Conservation (phyloP, 2,888 invertebrate species). For the Protophormia terraenovae region DNA sequence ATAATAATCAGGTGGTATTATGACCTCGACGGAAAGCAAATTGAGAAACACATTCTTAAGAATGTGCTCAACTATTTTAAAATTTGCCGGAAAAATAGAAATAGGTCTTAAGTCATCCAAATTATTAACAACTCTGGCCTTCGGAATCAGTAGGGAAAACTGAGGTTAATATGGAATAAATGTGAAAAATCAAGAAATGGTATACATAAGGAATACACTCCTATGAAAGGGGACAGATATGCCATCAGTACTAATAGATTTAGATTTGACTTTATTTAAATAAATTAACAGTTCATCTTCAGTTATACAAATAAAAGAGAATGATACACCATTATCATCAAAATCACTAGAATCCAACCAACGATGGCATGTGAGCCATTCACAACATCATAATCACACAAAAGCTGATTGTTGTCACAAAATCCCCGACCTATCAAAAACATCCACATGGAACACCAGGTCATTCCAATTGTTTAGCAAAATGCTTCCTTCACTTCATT, state of each 20-base stretch:
- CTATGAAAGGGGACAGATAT: background rate
- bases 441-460: no score
- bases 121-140: background rate
- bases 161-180: background rate
- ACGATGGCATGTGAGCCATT: no score
- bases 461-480: no score
- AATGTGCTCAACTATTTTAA: background rate
- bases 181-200: background rate
- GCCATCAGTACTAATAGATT: conserved; percentile 8
- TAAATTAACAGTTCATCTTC: background rate
- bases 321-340: background rate
- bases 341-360: background rate
- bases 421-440: no score
- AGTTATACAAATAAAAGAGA: background rate
- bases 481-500: background rate
- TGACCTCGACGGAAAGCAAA: conserved; percentile 9
- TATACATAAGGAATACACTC: background rate
- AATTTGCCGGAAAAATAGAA: background rate
- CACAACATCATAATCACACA: no score
- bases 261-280: conserved; percentile 7
- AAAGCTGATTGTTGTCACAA: no score
- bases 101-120: conserved; percentile 1
- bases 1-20: background rate
- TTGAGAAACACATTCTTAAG: background rate
- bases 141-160: background rate